phyloP scores from a whole-genome alignment of 2,797 vertebrate species.

The Denticeps clupeoides region DNA sequence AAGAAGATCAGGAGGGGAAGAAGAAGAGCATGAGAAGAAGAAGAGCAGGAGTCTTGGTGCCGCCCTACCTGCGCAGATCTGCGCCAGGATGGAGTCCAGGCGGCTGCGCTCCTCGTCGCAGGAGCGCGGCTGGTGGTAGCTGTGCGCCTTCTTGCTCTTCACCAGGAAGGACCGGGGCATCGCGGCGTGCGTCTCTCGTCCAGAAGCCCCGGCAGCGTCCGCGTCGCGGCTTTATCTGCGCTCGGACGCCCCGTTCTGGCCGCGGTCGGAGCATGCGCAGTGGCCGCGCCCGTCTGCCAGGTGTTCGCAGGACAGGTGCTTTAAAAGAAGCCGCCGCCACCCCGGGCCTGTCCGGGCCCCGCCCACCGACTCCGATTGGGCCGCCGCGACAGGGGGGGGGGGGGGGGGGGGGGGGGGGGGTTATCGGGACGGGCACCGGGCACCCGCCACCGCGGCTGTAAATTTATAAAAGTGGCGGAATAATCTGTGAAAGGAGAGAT shows the following conservation, averaged over 20 bases:
- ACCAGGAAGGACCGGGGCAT: slow-evolving; percentile 97
- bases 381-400: slow-evolving; percentile 9
- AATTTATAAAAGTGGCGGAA: too few species aligned
- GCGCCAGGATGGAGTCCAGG: slow-evolving; percentile 63
- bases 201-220: too few species aligned
- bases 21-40: too few species aligned
- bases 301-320: slow-evolving; percentile 78
- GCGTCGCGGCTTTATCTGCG: too few species aligned
- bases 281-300: slow-evolving; percentile 56
- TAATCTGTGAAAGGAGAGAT: too few species aligned
- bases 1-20: too few species aligned
- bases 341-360: slow-evolving; percentile 16
- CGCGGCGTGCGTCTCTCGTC: not conserved
- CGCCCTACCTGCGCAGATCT: slow-evolving; percentile 78
- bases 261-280: slow-evolving; percentile 55
- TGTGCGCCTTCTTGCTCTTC: slow-evolving; percentile 96
- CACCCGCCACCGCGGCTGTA: too few species aligned
- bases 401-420: slow-evolving; percentile 35
- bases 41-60: too few species aligned
- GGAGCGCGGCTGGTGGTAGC: slow-evolving; percentile 82
- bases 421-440: too few species aligned
- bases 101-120: slow-evolving; percentile 68
- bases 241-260: slow-evolving; percentile 19
- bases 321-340: slow-evolving; percentile 23
- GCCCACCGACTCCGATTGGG: slow-evolving; percentile 23